Conservation (phyloP, 2,797 vertebrate genomes). For the Fistularia commersonii region DNA sequence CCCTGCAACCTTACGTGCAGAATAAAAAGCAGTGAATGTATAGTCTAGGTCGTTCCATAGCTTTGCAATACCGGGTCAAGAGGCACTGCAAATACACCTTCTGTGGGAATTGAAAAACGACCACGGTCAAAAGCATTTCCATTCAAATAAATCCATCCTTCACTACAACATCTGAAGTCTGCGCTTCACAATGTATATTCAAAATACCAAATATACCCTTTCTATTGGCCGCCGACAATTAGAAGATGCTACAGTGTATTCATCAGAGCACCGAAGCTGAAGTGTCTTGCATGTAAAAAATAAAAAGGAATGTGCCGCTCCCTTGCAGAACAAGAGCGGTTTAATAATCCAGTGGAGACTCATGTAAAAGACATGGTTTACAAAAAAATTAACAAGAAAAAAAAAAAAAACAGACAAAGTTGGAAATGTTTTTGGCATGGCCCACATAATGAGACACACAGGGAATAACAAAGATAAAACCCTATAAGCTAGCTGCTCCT, state of each 20-base stretch:
- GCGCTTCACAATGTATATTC: constrained; percentile 60
- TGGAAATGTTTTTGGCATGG: neutral
- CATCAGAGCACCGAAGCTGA: no score
- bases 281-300: constrained; percentile 6
- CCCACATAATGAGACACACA: constrained; percentile 7
- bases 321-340: constrained; percentile 8
- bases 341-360: constrained; percentile 22
- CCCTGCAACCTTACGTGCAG: no score
- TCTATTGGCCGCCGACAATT: constrained; percentile 26
- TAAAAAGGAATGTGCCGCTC: neutral
- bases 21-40: constrained; percentile 17
- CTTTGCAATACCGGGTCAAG: constrained; percentile 30
- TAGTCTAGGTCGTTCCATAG: constrained; percentile 30
- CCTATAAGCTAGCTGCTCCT: constrained; percentile 20
- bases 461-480: neutral
- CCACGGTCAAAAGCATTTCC: constrained; percentile 41
- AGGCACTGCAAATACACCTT: constrained; percentile 39
- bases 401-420: constrained; percentile 2
- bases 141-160: constrained; percentile 52
- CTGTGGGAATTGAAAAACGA: constrained; percentile 24
- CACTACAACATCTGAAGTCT: constrained; percentile 41
- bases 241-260: no score
- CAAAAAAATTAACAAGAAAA: no score
- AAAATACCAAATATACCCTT: constrained; percentile 39
- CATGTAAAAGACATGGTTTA: constrained; percentile 4